Conservation (phyloP, 2,888 invertebrate species). For the Galeopsomyia nigrocyanea region DNA sequence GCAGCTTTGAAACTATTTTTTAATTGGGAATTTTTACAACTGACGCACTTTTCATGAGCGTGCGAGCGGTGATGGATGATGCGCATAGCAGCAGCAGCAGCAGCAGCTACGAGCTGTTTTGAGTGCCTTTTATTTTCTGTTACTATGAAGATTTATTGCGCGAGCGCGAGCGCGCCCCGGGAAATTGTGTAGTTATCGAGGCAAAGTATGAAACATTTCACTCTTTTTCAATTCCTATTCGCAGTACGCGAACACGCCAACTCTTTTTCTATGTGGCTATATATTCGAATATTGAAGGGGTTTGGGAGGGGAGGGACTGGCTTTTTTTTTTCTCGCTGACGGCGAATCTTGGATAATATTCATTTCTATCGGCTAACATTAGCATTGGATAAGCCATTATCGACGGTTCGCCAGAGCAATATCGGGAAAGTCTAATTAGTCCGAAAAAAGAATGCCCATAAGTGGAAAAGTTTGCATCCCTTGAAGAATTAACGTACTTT, state of each 20-base stretch:
- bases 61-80: slow-evolving; percentile 12
- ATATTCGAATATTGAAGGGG: too few relatives aligned
- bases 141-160: slow-evolving; percentile 6
- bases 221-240: neutral
- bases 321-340: neutral
- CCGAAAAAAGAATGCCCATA: too few relatives aligned
- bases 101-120: too few relatives aligned
- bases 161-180: neutral
- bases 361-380: too few relatives aligned
- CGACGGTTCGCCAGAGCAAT: too few relatives aligned
- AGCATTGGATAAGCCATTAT: too few relatives aligned
- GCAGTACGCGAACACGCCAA: neutral
- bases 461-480: neutral
- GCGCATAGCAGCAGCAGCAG: slow-evolving; percentile 4
- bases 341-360: too few relatives aligned
- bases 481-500: slow-evolving; percentile 19
- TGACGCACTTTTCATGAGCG: slow-evolving; percentile 13
- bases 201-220: neutral
- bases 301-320: too few relatives aligned
- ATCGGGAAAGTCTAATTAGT: too few relatives aligned
- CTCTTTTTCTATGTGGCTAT: too few relatives aligned
- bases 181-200: too few relatives aligned
- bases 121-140: slow-evolving; percentile 4
- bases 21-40: slow-evolving; percentile 38
- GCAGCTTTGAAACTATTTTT: slow-evolving; percentile 30